These are phyloP conservation scores for Notolabrus celidotus DNA, from an alignment of 2,797 vertebrate species.

Conservation along the genomic window DNA sequence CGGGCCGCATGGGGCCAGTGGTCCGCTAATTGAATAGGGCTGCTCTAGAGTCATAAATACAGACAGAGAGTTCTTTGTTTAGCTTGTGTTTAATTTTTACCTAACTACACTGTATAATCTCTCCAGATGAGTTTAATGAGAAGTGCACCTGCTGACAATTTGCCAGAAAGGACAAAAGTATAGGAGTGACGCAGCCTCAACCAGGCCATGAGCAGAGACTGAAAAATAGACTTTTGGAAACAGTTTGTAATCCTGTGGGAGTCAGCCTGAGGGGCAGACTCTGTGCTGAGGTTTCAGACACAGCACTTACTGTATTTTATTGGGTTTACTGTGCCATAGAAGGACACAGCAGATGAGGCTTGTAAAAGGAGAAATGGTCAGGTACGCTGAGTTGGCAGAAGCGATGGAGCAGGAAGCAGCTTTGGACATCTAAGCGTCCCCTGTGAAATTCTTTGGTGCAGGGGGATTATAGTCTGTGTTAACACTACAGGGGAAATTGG, in stretches of 20 bases:
- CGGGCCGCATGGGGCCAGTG: too few relatives aligned
- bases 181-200: slow-evolving; percentile 16
- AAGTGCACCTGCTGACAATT: slow-evolving; percentile 26
- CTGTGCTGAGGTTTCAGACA: slow-evolving; percentile 39
- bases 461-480: slow-evolving; percentile 26
- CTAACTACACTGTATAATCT: neutral
- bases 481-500: neutral
- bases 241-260: slow-evolving; percentile 50
- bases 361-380: slow-evolving; percentile 21
- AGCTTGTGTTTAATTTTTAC: neutral
- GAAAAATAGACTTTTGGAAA: slow-evolving; percentile 34
- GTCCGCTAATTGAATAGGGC: too few relatives aligned
- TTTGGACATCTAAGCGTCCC: slow-evolving; percentile 9
- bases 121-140: slow-evolving; percentile 13
- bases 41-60: too few relatives aligned
- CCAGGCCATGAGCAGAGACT: slow-evolving; percentile 7
- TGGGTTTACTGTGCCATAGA: slow-evolving; percentile 23
- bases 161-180: neutral
- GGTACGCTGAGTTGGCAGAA: slow-evolving; percentile 14
- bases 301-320: slow-evolving; percentile 45
- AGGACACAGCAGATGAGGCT: slow-evolving; percentile 35
- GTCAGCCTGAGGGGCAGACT: slow-evolving; percentile 34
- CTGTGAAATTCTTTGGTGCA: slow-evolving; percentile 18
- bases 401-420: slow-evolving; percentile 21
- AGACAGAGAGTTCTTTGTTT: neutral